Base-by-base conservation (phyloP, 2,113 vertebrate genomes). In the Casuarius casuarius region DNA sequence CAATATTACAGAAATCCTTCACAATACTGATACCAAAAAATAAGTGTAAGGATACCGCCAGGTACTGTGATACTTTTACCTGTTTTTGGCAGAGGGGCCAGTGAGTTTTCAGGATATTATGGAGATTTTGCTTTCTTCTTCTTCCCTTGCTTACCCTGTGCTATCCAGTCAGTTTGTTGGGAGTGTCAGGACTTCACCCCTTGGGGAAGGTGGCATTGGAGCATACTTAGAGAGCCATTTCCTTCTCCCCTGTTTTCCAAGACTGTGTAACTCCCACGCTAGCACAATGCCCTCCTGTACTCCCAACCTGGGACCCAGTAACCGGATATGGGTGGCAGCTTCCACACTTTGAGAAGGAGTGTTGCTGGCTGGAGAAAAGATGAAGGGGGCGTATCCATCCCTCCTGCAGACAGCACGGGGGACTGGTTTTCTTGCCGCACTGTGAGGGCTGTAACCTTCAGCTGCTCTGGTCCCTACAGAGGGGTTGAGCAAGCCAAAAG, bases 21-120 rank as follows among this genome's bases (percentile, higher is more conserved):
- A 87, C 26, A 46, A 56, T 71, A 59, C 33, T 28, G 26, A 31
- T 48, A 56, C 9, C 2, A 89, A 77, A 73, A 87, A 59, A 77
- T 4, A 79, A 29, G 48, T 10, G 10, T n/a, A 0, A 3, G 42
- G 11, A 62, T 91, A 22, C 40, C 74, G 12, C 68, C 0, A 0
- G 35, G 11, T 67, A 19, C 23, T 78, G 20, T 77, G 46, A 67
- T 78, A 25, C 42, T 48, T 89, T 79, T 48, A 35, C 25, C 7
- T 7, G 5, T 87, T 87, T 89, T 67, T 58, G 52, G 15, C 22
- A 56, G 46, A 42, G 63, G 18, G 13, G 70, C 19, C 10, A 19
- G 26, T 66, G 63, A 70, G n/a, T 78, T 94, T 91, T 82, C 23
- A n/a, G 8, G 5, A 7, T 87, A 51, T 61, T 7, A 1, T 3